A percentile compares a stretch with the other conserved stretches of the same genome.
phyloP scores from a whole-genome alignment of 2,888 invertebrate species.

The Strigamia transsilvanica region DNA sequence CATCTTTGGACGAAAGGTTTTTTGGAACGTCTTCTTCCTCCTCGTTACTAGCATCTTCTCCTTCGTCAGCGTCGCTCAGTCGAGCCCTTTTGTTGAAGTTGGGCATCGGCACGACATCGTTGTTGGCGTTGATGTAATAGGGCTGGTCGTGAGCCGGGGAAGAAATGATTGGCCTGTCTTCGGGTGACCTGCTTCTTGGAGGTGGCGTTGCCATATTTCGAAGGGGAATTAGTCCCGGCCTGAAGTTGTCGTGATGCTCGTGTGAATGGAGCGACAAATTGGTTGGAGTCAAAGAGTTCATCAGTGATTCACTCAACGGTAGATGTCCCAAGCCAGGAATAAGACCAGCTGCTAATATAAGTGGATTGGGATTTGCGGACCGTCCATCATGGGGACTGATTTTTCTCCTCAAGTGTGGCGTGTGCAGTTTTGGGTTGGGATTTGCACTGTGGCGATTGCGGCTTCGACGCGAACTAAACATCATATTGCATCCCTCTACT shows the following conservation, averaged over 20 bases:
- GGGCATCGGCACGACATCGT: constrained; percentile 54
- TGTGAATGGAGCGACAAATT: constrained; percentile 8
- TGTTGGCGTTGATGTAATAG: constrained; percentile 58
- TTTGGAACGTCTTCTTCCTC: constrained; percentile 62
- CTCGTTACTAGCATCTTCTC: constrained; percentile 59
- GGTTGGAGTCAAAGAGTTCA: constrained; percentile 54
- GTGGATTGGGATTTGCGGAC: constrained; percentile 79
- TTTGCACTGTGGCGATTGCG: constrained; percentile 97
- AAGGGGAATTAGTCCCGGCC: constrained; percentile 69
- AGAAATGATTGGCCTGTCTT: not conserved
- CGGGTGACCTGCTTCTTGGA: not conserved
- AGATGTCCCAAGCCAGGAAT: constrained; percentile 58
- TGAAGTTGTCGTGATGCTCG: constrained; percentile 24
- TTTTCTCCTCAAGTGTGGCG: constrained; percentile 90
- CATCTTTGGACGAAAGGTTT: constrained; percentile 72
- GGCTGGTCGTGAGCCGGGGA: constrained; percentile 62
- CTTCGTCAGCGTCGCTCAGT: constrained; percentile 58
- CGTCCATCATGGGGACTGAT: constrained; percentile 94
- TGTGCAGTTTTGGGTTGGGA: constrained; percentile 97
- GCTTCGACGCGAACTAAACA: constrained; percentile 96
- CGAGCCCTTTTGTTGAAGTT: constrained; percentile 40
- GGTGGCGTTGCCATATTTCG: constrained; percentile 52
- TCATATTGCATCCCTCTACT: constrained; percentile 98
- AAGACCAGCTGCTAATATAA: constrained; percentile 66
- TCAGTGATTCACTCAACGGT: constrained; percentile 52